Conservation (phyloP, 30 jellyfish, hydroid and myxozoan genomes). For the Turritopsis dohrnii region DNA sequence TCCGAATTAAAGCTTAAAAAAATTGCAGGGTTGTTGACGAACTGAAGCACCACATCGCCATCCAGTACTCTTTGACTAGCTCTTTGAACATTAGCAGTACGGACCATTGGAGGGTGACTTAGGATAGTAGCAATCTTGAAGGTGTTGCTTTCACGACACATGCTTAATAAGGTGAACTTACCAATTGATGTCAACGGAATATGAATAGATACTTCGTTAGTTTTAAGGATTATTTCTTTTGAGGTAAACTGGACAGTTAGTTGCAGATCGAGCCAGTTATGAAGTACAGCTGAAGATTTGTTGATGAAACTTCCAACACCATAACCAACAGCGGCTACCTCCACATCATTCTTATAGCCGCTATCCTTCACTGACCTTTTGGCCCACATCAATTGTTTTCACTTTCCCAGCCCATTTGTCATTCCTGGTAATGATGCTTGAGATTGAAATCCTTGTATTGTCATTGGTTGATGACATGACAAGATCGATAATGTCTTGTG, state of each 20-base stretch:
- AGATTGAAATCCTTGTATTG: too few species aligned
- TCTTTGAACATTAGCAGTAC: neutral
- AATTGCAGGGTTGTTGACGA: constrained; percentile 34
- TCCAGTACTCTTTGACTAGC: neutral
- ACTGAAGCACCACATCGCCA: neutral
- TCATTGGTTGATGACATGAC: too few species aligned
- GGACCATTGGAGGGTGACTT: constrained; percentile 20
- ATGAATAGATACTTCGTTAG: too few species aligned
- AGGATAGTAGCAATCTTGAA: neutral
- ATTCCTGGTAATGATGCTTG: too few species aligned
- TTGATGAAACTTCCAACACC: constrained; percentile 25
- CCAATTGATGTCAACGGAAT: constrained; percentile 35
- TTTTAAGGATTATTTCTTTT: neutral
- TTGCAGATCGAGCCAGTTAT: neutral
- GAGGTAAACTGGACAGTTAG: neutral
- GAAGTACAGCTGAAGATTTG: constrained; percentile 9
- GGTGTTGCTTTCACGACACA: neutral
- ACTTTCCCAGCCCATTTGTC: too few species aligned
- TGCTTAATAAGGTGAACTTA: constrained; percentile 5
- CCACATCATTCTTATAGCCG: neutral
- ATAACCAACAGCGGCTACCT: neutral
- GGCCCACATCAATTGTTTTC: neutral
- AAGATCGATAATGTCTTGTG: too few species aligned
- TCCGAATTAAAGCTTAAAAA: constrained; percentile 21
- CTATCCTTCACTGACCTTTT: neutral